These are phyloP conservation scores for Xenopus tropicalis DNA, from an alignment of 2,113 vertebrate species.

Conservation along the genomic window UCB_Xtro_10.0 CM004448.2:95283501-95284000, in stretches of 20 bases:
- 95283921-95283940: conserved; percentile 1
- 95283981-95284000: background rate
- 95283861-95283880: conserved; percentile 7
- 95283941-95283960: background rate
- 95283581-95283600: background rate
- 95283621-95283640: background rate
- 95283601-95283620: background rate
- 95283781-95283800: background rate
- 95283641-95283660: no score
- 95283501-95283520: background rate
- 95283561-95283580: background rate
- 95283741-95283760: background rate
- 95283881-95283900: conserved; percentile 5
- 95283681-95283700: no score
- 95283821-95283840: background rate
- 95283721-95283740: background rate
- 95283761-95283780: background rate
- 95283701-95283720: background rate
- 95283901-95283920: conserved; percentile 1
- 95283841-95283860: conserved; percentile 12
- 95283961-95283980: conserved; percentile 1
- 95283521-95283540: background rate
- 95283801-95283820: background rate
- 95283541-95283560: background rate
- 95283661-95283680: no score